A percentile compares a stretch with the other conserved stretches of the same genome.
Evolutionary conservation across 2,888 invertebrate genomes (phyloP).

Genomic region (Zootermopsis nevadensis): DNA sequence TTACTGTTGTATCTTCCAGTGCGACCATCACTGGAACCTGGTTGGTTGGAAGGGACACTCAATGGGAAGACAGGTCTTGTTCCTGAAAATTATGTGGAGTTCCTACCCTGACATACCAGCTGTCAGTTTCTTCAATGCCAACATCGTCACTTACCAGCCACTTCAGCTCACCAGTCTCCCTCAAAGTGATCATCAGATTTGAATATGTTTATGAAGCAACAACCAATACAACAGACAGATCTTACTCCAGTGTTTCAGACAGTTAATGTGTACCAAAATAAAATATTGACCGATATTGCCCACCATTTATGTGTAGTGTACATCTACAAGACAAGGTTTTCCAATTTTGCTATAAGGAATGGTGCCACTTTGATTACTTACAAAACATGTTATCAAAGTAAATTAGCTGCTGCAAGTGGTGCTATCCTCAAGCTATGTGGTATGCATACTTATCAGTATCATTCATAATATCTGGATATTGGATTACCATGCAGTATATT

Average conservation of each 20-base stretch:
- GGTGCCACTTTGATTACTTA: not conserved
- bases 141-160: not conserved
- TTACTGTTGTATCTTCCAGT: slow-evolving; percentile 68
- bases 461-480: not conserved
- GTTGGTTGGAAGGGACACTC: slow-evolving; percentile 96
- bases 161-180: slow-evolving; percentile 18
- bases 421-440: not conserved
- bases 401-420: not conserved
- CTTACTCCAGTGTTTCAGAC: not conserved
- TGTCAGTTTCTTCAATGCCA: not conserved
- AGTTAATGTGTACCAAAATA: not conserved
- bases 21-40: slow-evolving; percentile 91
- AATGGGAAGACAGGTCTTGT: slow-evolving; percentile 93
- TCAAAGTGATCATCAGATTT: not conserved
- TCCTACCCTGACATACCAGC: slow-evolving; percentile 72
- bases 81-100: slow-evolving; percentile 96
- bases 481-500: not conserved
- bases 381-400: not conserved
- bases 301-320: not conserved
- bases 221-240: not conserved
- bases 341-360: not conserved
- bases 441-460: not conserved
- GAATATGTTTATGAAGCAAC: not conserved
- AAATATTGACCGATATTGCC: not conserved
- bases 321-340: not conserved